Evolutionary conservation across 2,113 vertebrate genomes (phyloP).

Genomic region (Gallinago jamesoni): DNA sequence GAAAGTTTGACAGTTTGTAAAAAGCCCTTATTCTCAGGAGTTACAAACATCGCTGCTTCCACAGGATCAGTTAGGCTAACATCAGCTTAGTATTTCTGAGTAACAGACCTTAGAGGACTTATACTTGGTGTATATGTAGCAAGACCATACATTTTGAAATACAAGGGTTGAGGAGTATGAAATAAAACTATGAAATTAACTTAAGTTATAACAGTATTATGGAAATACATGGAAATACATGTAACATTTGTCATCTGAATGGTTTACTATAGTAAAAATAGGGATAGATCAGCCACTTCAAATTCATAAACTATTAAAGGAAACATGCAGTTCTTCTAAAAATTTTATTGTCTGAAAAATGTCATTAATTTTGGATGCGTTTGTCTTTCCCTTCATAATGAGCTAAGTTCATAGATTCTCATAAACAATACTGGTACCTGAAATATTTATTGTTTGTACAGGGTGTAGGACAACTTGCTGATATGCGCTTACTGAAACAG

Average conservation of each 20-base stretch:
- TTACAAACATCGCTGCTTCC: not conserved
- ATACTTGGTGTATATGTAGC: not conserved
- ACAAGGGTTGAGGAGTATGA: not conserved
- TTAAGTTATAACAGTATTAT: not conserved
- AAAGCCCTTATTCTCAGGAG: conserved; percentile 11
- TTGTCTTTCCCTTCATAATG: not conserved
- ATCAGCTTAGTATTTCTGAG: not conserved
- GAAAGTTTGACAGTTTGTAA: conserved; percentile 5
- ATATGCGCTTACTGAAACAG: not conserved
- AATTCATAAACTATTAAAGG: not conserved
- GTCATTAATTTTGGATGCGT: not conserved
- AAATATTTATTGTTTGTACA: not conserved
- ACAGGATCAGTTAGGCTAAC: conserved; percentile 31
- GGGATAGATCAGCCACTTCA: not conserved
- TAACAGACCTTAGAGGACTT: conserved; percentile 13
- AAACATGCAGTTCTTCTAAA: not conserved
- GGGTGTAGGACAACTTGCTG: not conserved
- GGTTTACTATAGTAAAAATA: not conserved
- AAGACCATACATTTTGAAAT: not conserved
- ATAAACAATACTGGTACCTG: not conserved
- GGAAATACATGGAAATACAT: not conserved
- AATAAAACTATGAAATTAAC: not conserved
- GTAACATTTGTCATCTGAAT: not conserved
- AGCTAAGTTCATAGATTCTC: not conserved
- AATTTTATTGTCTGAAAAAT: not conserved